phyloP scores from a whole-genome alignment of 1,140 invertebrate species.

The Brachionus plicatilis region DNA sequence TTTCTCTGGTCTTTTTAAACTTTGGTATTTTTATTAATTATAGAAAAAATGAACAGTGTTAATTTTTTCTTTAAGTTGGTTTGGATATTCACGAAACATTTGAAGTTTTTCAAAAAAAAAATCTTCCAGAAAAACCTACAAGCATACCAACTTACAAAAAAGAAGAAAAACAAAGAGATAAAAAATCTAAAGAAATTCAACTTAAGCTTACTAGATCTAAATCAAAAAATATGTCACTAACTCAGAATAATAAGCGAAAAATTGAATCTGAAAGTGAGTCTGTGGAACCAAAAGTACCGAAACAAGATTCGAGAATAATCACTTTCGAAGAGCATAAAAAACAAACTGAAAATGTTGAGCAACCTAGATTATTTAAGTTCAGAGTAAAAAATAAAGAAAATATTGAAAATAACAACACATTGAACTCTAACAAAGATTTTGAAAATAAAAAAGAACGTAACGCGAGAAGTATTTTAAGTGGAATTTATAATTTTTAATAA shows the following conservation, averaged over 20 bases:
- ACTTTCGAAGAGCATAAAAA: background rate
- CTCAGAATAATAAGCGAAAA: background rate
- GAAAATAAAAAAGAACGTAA: background rate
- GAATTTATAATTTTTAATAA: background rate
- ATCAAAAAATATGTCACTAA: background rate
- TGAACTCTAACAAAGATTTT: background rate
- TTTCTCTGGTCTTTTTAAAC: background rate
- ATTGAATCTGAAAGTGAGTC: background rate
- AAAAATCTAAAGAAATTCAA: background rate
- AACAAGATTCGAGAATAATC: background rate
- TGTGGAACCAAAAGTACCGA: background rate
- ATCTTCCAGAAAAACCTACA: background rate
- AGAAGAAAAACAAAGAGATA: background rate
- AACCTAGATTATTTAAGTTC: slow-evolving; percentile 11
- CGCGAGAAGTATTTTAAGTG: background rate
- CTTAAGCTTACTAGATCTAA: background rate
- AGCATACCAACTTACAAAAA: background rate
- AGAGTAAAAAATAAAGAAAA: background rate
- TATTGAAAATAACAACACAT: background rate
- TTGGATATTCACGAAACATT: background rate
- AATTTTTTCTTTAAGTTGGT: background rate
- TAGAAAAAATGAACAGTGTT: background rate
- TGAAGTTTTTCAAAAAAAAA: background rate
- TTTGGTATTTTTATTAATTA: background rate
- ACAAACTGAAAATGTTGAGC: background rate